A percentile compares a stretch with the other conserved stretches of the same genome.
phyloP scores from a whole-genome alignment of 2,888 invertebrate species.

The Melanargia galathea region DNA sequence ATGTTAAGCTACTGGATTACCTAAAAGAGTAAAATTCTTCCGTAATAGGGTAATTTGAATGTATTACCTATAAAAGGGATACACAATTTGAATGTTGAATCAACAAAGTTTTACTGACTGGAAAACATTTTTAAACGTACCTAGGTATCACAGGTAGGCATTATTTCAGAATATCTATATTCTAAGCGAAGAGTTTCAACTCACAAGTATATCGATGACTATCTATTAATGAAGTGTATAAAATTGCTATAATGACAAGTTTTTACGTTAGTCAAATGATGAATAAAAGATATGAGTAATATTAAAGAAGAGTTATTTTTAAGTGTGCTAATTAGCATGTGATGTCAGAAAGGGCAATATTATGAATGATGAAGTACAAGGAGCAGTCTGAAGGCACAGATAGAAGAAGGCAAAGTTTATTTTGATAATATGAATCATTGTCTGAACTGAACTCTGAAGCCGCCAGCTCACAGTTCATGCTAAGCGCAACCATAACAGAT shows the following conservation, averaged over 20 bases:
- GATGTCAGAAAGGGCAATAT: slow-evolving; percentile 46
- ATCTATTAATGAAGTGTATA: neutral
- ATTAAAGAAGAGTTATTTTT: slow-evolving; percentile 34
- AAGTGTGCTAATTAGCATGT: slow-evolving; percentile 44
- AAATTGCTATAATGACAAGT: neutral
- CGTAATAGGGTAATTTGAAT: slow-evolving; percentile 19
- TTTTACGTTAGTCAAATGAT: neutral
- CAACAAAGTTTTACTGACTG: neutral
- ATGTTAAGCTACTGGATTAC: slow-evolving; percentile 13
- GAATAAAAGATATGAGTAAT: slow-evolving; percentile 29
- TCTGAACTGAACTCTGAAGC: slow-evolving; percentile 22
- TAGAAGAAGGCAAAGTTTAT: slow-evolving; percentile 60
- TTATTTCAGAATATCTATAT: slow-evolving; percentile 8
- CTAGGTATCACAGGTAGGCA: too few relatives aligned
- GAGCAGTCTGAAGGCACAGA: slow-evolving; percentile 51
- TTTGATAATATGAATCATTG: slow-evolving; percentile 68
- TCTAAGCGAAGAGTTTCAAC: neutral
- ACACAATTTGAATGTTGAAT: slow-evolving; percentile 11
- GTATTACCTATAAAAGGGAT: slow-evolving; percentile 18
- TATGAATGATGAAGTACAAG: slow-evolving; percentile 56
- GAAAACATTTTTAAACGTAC: neutral
- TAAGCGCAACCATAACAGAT: slow-evolving; percentile 40
- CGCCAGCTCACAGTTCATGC: slow-evolving; percentile 41
- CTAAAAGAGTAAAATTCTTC: slow-evolving; percentile 13
- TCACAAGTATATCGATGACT: neutral